Conservation (phyloP, 2,113 vertebrate species). For the Ictalurus furcatus region DNA sequence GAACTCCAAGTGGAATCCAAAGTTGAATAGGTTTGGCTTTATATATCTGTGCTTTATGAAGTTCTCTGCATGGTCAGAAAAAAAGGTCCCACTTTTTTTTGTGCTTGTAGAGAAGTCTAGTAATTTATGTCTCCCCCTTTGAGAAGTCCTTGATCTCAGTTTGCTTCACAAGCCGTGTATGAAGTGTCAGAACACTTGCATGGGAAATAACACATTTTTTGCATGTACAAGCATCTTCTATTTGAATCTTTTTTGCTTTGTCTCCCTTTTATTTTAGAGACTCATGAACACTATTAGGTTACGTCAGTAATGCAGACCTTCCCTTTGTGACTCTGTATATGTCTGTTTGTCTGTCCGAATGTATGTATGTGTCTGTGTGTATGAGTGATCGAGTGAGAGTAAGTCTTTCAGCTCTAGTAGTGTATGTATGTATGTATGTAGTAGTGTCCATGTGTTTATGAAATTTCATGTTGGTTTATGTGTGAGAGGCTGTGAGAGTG, state of each 20-base stretch:
- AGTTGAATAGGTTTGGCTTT: slow-evolving; percentile 54
- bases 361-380: slow-evolving; percentile 8
- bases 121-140: slow-evolving; percentile 40
- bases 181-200: slow-evolving; percentile 47
- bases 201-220: slow-evolving; percentile 52
- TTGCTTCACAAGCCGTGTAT: slow-evolving; percentile 37
- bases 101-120: slow-evolving; percentile 43
- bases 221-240: slow-evolving; percentile 51
- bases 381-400: slow-evolving; percentile 36
- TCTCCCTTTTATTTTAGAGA: slow-evolving; percentile 52
- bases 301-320: slow-evolving; percentile 63
- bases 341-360: slow-evolving; percentile 61
- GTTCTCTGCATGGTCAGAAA: slow-evolving; percentile 52
- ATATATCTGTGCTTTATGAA: slow-evolving; percentile 48
- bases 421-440: slow-evolving; percentile 20
- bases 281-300: slow-evolving; percentile 54
- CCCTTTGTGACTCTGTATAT: slow-evolving; percentile 52
- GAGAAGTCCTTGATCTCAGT: slow-evolving; percentile 50
- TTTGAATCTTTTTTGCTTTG: slow-evolving; percentile 50
- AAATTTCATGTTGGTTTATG: background rate
- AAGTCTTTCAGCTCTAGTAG: slow-evolving; percentile 33
- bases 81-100: slow-evolving; percentile 21
- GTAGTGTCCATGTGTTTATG: slow-evolving; percentile 28
- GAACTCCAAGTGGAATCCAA: slow-evolving; percentile 56
- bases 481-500: slow-evolving; percentile 37